Evolutionary conservation across 2,888 invertebrate species (phyloP), one percentile per base, ranked within the genome.

Genomic region (Caenorhabditis sp.): DNA sequence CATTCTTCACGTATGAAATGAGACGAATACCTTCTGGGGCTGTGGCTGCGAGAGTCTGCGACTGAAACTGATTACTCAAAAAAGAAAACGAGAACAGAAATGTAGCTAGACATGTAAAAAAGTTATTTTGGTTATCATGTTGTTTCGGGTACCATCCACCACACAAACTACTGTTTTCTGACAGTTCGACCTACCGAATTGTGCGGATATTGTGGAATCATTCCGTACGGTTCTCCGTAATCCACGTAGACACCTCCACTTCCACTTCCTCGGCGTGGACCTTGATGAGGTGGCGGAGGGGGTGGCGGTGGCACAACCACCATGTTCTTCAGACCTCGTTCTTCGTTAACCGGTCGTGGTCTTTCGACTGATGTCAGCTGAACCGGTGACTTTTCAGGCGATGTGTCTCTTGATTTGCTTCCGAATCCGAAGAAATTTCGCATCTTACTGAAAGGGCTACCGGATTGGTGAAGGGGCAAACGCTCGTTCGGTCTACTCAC

Each of bases 371-470:
- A n/a, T n/a, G n/a, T 63, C 61, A 61, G n/a, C 13, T 68, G 66
- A 5, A 62, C 63, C 3, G 61, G 68, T 9, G 61, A 37, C 56
- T 83, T 83, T 20, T 85, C 85, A 0, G 82, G 80, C 8, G 83
- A 79, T 1, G 59, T 65, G 1, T 85, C 85, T 26, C 82, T 45
- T 13, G 83, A 83, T 39, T 82, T 82, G 52, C 76, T 74, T 39
- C 82, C 80, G 45, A 83, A 70, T 27, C 81, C 79, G 50, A 85
- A 83, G 59, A 77, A 79, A 63, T 74, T 83, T 43, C 75, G 70
- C 72, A 84, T 78, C 1, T 77, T 78, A 62, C 83, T 84, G 72
- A 61, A 70, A 70, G 45, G 37, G 27, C 70, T 70, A 24, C 13
- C 32, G 2, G 13, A 48, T 53, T 45, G 26, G 58, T 50, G 43